These are phyloP conservation scores for Hemistola chrysoprasaria DNA, from an alignment of 2,888 invertebrate species.

Conservation along the genomic window DNA sequence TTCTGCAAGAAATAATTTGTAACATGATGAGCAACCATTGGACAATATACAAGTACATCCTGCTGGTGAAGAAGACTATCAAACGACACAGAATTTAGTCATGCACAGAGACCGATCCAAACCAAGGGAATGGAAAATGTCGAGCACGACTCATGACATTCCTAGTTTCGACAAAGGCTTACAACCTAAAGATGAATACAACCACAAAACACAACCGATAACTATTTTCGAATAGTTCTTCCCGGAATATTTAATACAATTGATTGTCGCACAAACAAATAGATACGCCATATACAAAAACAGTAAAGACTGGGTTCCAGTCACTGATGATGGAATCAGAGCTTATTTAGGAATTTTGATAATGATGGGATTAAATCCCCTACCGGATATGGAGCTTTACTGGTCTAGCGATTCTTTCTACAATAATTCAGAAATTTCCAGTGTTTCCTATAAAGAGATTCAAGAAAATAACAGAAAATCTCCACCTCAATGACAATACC, in stretches of 20 bases:
- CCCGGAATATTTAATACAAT: conserved; percentile 4
- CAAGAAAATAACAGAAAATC: conserved; percentile 7
- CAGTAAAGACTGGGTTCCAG: conserved; percentile 12
- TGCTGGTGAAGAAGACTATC: conserved; percentile 9
- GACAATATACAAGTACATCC: conserved; percentile 9
- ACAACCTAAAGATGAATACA: conserved; percentile 3
- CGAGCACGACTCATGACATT: conserved; percentile 10
- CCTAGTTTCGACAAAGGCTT: conserved; percentile 8
- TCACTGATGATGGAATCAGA: conserved; percentile 16
- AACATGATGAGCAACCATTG: conserved; percentile 10
- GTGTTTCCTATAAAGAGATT: conserved; percentile 4
- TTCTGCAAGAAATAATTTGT: conserved; percentile 10
- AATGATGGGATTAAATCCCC: conserved; percentile 6
- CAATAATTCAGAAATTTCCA: conserved; percentile 5
- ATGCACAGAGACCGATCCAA: conserved; percentile 8
- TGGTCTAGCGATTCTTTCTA: conserved; percentile 7
- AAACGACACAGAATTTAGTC: background rate
- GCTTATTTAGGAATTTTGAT: conserved; percentile 17
- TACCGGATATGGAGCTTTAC: conserved; percentile 5
- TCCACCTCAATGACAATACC: conserved; percentile 9
- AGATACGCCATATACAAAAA: conserved; percentile 4
- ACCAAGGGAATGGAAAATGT: conserved; percentile 10
- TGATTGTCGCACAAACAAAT: conserved; percentile 8
- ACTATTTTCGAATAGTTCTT: conserved; percentile 11
- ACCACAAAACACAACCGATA: conserved; percentile 17